A percentile compares a stretch with the other conserved stretches of the same genome.
Conservation (phyloP, 2,113 vertebrate species). For the Engraulis encrasicolus region DNA sequence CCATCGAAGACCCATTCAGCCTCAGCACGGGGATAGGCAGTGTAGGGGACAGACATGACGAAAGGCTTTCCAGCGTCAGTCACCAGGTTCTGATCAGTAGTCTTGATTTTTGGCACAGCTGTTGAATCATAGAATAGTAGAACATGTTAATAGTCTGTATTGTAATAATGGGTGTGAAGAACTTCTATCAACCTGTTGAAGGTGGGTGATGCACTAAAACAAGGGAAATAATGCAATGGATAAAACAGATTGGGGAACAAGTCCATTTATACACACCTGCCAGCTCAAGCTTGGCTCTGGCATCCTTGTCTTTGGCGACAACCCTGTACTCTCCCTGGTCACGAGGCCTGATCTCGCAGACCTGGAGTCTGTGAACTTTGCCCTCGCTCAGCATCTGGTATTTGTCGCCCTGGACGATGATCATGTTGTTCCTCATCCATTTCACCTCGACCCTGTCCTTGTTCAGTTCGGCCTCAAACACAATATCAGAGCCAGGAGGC, state of each 20-base stretch:
- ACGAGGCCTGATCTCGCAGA: constrained; percentile 92
- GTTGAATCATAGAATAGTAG: constrained; percentile 27
- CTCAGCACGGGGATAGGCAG: constrained; percentile 93
- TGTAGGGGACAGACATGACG: constrained; percentile 89
- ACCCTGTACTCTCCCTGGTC: constrained; percentile 97
- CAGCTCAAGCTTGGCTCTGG: constrained; percentile 93
- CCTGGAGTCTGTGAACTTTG: constrained; percentile 90
- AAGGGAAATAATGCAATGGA: background rate
- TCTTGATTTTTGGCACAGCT: constrained; percentile 94
- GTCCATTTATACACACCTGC: constrained; percentile 80
- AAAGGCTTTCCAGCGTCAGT: constrained; percentile 94
- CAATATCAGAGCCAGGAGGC: constrained; percentile 87
- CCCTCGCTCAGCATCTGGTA: constrained; percentile 98
- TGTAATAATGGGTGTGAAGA: background rate
- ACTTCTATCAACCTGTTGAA: background rate
- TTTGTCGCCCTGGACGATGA: constrained; percentile 95
- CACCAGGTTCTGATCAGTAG: constrained; percentile 90
- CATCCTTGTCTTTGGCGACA: constrained; percentile 97
- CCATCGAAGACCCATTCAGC: constrained; percentile 89
- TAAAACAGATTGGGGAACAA: background rate
- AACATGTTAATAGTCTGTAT: background rate
- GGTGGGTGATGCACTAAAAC: background rate
- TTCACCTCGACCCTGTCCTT: constrained; percentile 96
- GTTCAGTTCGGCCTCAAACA: constrained; percentile 93
- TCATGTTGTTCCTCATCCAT: constrained; percentile 98